A percentile compares a stretch with the other conserved stretches of the same genome.
These are phyloP conservation scores for Hypercompe scribonia DNA, from an alignment of 2,888 invertebrate genomes.

Conservation along the genomic window DNA sequence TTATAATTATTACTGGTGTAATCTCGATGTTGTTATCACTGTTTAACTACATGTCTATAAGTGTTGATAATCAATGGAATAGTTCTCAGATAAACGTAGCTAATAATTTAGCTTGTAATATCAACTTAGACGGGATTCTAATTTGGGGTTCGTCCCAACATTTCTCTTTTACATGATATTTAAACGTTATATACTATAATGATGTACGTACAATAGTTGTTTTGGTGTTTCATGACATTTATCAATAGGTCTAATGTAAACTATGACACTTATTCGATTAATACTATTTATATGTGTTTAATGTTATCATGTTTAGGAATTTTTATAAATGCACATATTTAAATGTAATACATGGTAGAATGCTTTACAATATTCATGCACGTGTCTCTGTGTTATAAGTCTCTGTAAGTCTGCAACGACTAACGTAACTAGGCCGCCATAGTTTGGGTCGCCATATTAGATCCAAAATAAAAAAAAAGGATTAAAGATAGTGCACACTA, in stretches of 20 bases:
- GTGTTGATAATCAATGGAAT: slow-evolving; percentile 38
- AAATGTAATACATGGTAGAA: not conserved
- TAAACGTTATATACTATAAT: not conserved
- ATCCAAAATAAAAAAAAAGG: no score
- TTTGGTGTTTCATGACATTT: not conserved
- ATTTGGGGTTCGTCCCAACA: not conserved
- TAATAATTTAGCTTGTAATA: not conserved
- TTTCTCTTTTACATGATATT: not conserved
- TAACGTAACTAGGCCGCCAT: no score
- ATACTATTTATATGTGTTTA: not conserved
- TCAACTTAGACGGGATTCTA: not conserved
- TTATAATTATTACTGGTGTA: slow-evolving; percentile 17
- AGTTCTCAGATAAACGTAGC: not conserved
- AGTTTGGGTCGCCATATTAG: no score
- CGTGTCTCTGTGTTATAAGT: no score
- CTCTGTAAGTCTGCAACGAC: no score
- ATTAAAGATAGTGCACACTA: no score
- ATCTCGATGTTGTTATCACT: slow-evolving; percentile 9
- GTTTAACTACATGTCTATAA: slow-evolving; percentile 35
- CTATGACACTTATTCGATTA: slow-evolving; percentile 1
- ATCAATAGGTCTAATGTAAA: not conserved
- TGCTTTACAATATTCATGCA: no score
- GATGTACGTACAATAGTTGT: not conserved
- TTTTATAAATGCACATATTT: not conserved
- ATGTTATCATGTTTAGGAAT: not conserved